These are phyloP conservation scores for Melanogrammus aeglefinus DNA, from an alignment of 2,797 vertebrate genomes.

Conservation along the genomic window DNA sequence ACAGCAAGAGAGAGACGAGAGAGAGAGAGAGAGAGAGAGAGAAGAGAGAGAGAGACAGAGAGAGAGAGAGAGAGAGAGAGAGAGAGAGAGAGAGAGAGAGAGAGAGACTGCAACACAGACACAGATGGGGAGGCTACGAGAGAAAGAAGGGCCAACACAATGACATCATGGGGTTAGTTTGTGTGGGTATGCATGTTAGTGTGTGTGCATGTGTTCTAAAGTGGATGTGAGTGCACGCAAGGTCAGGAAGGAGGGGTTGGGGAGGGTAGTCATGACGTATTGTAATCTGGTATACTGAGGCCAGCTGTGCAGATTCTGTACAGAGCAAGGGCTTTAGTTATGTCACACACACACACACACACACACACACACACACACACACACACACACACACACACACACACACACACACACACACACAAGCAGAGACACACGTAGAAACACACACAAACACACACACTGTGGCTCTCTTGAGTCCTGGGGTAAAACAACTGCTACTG, in stretches of 20 bases:
- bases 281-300: conserved; percentile 78
- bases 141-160: conserved; percentile 38
- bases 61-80: too few species aligned
- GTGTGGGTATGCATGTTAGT: conserved; percentile 41
- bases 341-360: conserved; percentile 48
- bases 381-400: too few species aligned
- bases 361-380: neutral
- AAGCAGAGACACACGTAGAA: too few species aligned
- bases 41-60: too few species aligned
- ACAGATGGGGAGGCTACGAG: neutral
- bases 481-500: conserved; percentile 43
- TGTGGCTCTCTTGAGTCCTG: conserved; percentile 38
- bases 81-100: too few species aligned
- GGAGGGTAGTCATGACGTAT: conserved; percentile 64
- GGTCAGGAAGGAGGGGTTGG: conserved; percentile 36
- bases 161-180: conserved; percentile 61
- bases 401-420: too few species aligned
- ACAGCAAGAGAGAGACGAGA: too few species aligned
- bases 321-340: conserved; percentile 69
- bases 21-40: too few species aligned
- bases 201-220: conserved; percentile 56
- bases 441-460: too few species aligned
- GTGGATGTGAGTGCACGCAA: conserved; percentile 55
- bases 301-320: conserved; percentile 75
- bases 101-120: too few species aligned